Evolutionary conservation across 2,888 invertebrate species (phyloP), one percentile per base, ranked within the genome.

Genomic region (Orthonevra nobilis): DNA sequence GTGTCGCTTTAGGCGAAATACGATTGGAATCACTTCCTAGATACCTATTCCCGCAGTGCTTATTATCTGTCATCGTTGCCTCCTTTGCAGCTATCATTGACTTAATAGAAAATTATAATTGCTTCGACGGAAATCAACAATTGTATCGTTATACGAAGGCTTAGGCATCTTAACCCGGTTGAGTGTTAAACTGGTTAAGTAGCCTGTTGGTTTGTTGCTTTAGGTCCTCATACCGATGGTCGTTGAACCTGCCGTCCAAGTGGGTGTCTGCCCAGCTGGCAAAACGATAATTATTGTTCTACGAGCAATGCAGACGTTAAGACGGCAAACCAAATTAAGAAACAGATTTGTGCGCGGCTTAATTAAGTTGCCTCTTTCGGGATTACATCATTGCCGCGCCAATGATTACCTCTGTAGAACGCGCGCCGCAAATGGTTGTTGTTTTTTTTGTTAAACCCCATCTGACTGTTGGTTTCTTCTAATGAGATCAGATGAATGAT

Each of bases 21-120:
- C 23, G 17, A 54, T 44, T 14, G 30, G 19, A 75, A 58, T 64
- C 14, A 64, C 58, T 70, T 77, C 77, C 72, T 58, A 30, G 32
- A 34, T 5, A 23, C 23, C 3, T 23, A 3, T 26, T 46, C 7
- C 9, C 12, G 9, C 36, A 19, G 50, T 14, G 14, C n/a, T n/a
- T n/a, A 42, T 20, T 46, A 54, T 46, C 23, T 64, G 30, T 34
- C 3, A 23, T 15, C 19, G 15, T 10, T 40, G 5, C 19, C 14
- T 23, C 14, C 38, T 19, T 17, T 14, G 15, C 23, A 36, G 34
- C 12, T 30, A 40, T 15, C 17, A 40, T 19, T n/a, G 63, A 40
- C 40, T 30, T 40, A 50, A 30, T 38, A 46, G 12, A 60, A 19
- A 15, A 23, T 56, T 28, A 19, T 58, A 52, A 73, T 73, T 66